Conservation (phyloP, 1,140 invertebrate genomes). For the Cydia strobilella region DNA sequence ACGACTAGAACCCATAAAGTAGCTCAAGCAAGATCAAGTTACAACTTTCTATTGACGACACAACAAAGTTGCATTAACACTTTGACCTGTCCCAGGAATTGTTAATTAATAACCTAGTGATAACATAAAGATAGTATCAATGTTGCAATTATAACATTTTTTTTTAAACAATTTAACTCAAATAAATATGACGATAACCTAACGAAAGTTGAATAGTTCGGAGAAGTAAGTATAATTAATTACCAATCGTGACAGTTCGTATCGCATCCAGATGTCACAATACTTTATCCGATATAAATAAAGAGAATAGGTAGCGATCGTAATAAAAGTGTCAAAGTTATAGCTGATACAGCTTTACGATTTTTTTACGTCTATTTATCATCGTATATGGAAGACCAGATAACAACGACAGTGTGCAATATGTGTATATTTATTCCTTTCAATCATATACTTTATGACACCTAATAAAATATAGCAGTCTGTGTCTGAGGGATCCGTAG, state of each 20-base stretch:
- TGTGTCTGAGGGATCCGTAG: not conserved
- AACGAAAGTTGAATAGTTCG: not conserved
- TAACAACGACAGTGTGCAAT: slow-evolving; percentile 33
- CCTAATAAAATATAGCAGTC: slow-evolving; percentile 30
- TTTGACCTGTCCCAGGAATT: not conserved
- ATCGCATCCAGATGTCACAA: slow-evolving; percentile 35
- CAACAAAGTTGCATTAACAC: slow-evolving; percentile 10
- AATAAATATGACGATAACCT: slow-evolving; percentile 1
- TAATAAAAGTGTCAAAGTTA: slow-evolving; percentile 45
- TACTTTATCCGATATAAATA: slow-evolving; percentile 31
- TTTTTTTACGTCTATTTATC: slow-evolving; percentile 49
- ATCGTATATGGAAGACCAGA: slow-evolving; percentile 32
- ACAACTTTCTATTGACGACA: not conserved
- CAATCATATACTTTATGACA: slow-evolving; percentile 37
- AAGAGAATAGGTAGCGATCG: slow-evolving; percentile 26
- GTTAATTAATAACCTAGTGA: not conserved
- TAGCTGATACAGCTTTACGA: slow-evolving; percentile 41
- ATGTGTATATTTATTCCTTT: slow-evolving; percentile 39
- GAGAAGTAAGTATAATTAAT: not conserved
- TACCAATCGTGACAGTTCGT: slow-evolving; percentile 16
- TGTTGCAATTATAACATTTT: slow-evolving; percentile 5
- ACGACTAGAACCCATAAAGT: not conserved
- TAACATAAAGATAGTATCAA: not conserved
- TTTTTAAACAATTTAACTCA: not conserved
- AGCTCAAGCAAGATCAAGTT: not conserved